Evolutionary conservation across 2,888 invertebrate genomes (phyloP).

Genomic region (Nomada fucata): DNA sequence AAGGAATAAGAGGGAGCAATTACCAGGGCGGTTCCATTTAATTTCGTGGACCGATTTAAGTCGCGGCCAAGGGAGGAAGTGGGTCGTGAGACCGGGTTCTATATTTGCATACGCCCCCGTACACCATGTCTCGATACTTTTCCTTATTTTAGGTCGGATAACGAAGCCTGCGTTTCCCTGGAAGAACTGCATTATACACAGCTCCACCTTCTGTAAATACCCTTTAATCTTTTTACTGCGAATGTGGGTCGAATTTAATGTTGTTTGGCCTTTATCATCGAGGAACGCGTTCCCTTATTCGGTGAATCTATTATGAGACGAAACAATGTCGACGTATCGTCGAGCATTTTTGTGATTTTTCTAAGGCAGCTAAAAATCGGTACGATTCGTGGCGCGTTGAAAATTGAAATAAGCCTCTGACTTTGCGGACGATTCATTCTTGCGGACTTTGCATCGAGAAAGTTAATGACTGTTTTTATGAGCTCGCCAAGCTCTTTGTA

Average conservation of each 20-base stretch:
- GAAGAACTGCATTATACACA: not conserved
- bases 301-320: not conserved
- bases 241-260: too few relatives aligned
- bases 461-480: conserved; percentile 19
- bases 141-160: conserved; percentile 11
- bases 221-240: not conserved
- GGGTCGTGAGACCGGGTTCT: conserved; percentile 48
- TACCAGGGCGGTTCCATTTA: conserved; percentile 71
- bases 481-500: conserved; percentile 3
- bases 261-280: too few relatives aligned
- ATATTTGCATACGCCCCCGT: conserved; percentile 35
- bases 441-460: not conserved
- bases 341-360: not conserved
- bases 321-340: not conserved
- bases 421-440: not conserved
- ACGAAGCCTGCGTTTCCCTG: not conserved
- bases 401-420: conserved; percentile 11
- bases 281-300: not conserved
- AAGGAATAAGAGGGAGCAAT: conserved; percentile 74
- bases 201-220: not conserved
- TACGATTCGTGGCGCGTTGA: not conserved
- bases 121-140: conserved; percentile 6
- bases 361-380: not conserved
- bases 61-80: conserved; percentile 50
- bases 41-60: conserved; percentile 68